Evolutionary conservation across 2,113 vertebrate species (phyloP).

Genomic region (Chionodraco myersi): DNA sequence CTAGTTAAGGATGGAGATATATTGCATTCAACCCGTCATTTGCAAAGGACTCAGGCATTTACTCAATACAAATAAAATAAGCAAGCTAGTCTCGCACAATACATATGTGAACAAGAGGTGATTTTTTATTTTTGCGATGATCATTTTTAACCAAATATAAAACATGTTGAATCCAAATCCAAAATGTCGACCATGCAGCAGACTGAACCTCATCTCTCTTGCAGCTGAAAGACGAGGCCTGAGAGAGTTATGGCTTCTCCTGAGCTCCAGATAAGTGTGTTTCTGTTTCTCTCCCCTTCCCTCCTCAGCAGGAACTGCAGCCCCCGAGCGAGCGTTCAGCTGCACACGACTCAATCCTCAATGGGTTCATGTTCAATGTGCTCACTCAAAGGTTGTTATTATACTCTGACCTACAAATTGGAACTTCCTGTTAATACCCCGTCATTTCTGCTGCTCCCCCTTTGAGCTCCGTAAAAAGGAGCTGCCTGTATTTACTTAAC

Average conservation of each 20-base stretch:
- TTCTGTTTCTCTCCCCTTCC: slow-evolving; percentile 67
- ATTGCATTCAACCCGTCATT: not conserved
- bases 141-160: not conserved
- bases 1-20: not conserved
- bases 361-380: slow-evolving; percentile 80
- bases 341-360: slow-evolving; percentile 77
- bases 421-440: slow-evolving; percentile 80
- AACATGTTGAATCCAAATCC: not conserved
- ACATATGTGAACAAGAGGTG: too few relatives aligned
- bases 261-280: slow-evolving; percentile 66
- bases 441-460: slow-evolving; percentile 68
- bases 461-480: slow-evolving; percentile 64
- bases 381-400: slow-evolving; percentile 80
- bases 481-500: slow-evolving; percentile 73
- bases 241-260: slow-evolving; percentile 30
- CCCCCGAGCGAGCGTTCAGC: slow-evolving; percentile 73
- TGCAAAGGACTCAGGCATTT: not conserved
- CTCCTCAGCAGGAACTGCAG: slow-evolving; percentile 75
- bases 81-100: too few relatives aligned
- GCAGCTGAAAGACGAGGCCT: slow-evolving; percentile 11
- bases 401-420: slow-evolving; percentile 82
- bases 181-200: not conserved
- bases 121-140: not conserved
- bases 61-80: not conserved
- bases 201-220: not conserved